These are phyloP conservation scores for Ophion ellenae DNA, from an alignment of 2,888 invertebrate species.

Conservation along the genomic window DNA sequence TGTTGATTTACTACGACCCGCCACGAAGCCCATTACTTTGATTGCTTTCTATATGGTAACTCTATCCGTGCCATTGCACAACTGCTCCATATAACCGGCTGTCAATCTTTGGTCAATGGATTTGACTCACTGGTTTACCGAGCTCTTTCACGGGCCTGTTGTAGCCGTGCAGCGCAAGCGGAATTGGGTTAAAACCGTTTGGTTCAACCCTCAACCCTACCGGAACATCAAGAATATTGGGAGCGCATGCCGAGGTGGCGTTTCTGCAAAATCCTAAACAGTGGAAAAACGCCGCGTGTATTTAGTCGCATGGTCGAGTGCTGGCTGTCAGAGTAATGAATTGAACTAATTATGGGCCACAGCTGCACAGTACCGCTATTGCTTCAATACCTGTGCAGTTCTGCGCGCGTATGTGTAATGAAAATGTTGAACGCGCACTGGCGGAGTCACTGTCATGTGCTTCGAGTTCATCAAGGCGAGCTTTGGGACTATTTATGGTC, in stretches of 20 bases:
- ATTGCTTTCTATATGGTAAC: neutral
- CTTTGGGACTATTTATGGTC: neutral
- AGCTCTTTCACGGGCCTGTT: neutral
- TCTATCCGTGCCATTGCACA: neutral
- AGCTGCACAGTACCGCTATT: conserved; percentile 17
- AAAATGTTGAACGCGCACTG: neutral
- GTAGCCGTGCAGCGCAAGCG: conserved; percentile 2
- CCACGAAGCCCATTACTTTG: conserved; percentile 4
- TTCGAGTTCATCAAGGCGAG: neutral
- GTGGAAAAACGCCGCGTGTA: conserved; percentile 16
- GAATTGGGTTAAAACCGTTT: neutral
- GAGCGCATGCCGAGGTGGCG: neutral
- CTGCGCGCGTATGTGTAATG: neutral
- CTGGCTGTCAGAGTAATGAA: conserved; percentile 42
- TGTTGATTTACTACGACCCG: neutral
- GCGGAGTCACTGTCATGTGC: neutral
- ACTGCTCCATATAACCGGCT: conserved; percentile 6
- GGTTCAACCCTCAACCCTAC: neutral
- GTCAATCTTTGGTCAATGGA: neutral
- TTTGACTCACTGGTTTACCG: neutral
- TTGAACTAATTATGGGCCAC: conserved; percentile 48
- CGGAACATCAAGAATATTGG: conserved; percentile 27
- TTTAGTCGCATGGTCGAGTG: conserved; percentile 5
- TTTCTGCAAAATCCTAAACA: conserved; percentile 3
- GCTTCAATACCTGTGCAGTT: neutral